Base-by-base conservation (phyloP, 2,113 vertebrate species). In the Brachypodius melanocephalos region DNA sequence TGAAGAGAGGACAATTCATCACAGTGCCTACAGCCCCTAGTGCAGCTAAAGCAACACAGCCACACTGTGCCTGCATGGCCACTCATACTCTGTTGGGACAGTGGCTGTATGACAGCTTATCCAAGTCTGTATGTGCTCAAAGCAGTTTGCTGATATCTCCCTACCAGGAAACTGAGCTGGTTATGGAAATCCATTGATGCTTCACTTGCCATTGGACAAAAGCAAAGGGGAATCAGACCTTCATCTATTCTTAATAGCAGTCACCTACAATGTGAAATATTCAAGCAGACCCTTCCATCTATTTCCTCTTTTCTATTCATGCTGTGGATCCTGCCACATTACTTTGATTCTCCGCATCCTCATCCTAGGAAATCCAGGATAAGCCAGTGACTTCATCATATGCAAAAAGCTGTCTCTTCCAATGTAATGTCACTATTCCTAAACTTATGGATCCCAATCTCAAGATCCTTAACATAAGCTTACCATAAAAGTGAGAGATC, bases 51-150 rank as follows among this genome's bases (percentile, higher is more conserved):
- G 59, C 36, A 76, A 46, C 49, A 32, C 5, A 45, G 55, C 5
- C 1, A 2, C 42, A 8, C 40, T 43, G 18, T 7, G 24, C 6
- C 5, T 16, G 17, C 42, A 48, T 1, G 0, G 31, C 49, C 49
- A 55, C 17, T 38, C 4, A 1, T 21, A 34, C 42, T 25, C 8
- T 21, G 15, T 17, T 58, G 40, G 36, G 78, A 58, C 49, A 48
- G 36, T 28, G 25, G n/a, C 40, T 77, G 36, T 15, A 32, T 59
- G 38, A 52, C 45, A 51, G 26, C 38, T n/a, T 16, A n/a, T 7
- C 20, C 36, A 52, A 63, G 28, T 28, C 19, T 43, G 21, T 26
- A 16, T 2, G 6, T 6, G 17, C 73, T 58, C 77, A 34, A 55
- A 89, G 61, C 55, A 87, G n/a, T 18, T 54, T 86, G 68, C 42